Percentiles rank a stretch among this genome's conserved stretches.
Evolutionary conservation across 2,113 vertebrate genomes (phyloP).

Genomic region (Gallinago undulata): DNA sequence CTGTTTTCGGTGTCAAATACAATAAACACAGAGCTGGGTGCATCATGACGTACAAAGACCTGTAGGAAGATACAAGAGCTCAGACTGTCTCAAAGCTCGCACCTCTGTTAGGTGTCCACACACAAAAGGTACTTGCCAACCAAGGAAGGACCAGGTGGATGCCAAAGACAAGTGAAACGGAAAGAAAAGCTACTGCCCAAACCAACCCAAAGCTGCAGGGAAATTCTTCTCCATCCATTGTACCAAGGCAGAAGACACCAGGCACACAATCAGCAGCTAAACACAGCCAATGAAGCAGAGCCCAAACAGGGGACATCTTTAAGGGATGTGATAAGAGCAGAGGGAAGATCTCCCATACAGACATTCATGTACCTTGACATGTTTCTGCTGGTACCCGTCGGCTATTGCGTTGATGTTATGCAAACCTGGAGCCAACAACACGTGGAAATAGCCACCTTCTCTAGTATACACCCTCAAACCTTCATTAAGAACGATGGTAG

Average conservation of each 20-base stretch:
- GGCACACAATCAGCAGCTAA: neutral
- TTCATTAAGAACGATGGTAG: conserved; percentile 86
- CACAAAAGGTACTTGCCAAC: neutral
- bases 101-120: neutral
- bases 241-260: neutral
- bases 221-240: neutral
- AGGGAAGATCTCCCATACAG: rapidly evolving
- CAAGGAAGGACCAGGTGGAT: neutral
- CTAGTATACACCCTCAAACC: conserved; percentile 81
- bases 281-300: neutral
- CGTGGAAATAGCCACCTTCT: conserved; percentile 91
- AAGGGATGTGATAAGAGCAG: neutral
- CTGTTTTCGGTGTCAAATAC: conserved; percentile 92
- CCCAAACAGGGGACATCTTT: neutral
- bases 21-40: conserved; percentile 83
- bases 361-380: conserved; percentile 79
- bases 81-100: neutral
- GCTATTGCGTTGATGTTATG: conserved; percentile 89
- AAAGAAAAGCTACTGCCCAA: neutral
- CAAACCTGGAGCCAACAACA: conserved; percentile 88
- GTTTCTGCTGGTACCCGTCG: conserved; percentile 91
- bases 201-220: neutral
- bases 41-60: conserved; percentile 88
- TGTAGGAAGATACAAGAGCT: conserved; percentile 36
- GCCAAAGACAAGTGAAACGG: neutral